phyloP scores from a whole-genome alignment of 2,888 invertebrate species.

The Barypeithes pellucidus region DNA sequence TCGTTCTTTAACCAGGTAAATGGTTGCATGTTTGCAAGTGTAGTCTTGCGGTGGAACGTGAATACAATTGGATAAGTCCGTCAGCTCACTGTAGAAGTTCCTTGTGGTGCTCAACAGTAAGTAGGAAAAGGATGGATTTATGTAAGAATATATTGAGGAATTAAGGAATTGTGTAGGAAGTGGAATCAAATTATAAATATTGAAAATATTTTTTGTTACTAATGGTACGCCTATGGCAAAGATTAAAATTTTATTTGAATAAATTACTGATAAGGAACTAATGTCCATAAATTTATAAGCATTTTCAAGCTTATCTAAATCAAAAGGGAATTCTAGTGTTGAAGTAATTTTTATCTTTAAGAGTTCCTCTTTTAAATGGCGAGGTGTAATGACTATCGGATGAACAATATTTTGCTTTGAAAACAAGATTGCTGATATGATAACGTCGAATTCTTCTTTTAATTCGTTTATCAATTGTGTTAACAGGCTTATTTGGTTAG shows the following conservation, averaged over 20 bases:
- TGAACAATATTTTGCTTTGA: conserved; percentile 55
- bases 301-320: conserved; percentile 44
- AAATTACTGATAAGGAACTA: conserved; percentile 45
- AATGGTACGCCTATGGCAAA: conserved; percentile 45
- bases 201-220: no score
- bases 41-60: neutral
- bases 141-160: conserved; percentile 24
- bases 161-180: neutral
- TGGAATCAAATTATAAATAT: conserved; percentile 34
- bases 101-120: conserved; percentile 1
- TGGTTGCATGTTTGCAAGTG: no score
- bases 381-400: conserved; percentile 52
- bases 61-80: conserved; percentile 8
- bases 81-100: conserved; percentile 17
- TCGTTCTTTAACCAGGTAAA: no score
- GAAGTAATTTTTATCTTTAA: conserved; percentile 35
- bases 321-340: conserved; percentile 51
- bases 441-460: conserved; percentile 49
- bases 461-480: conserved; percentile 50
- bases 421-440: conserved; percentile 53
- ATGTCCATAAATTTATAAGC: conserved; percentile 46
- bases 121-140: conserved; percentile 25
- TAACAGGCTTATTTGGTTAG: conserved; percentile 52
- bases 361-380: conserved; percentile 32
- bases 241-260: conserved; percentile 46